A percentile compares a stretch with the other conserved stretches of the same genome.
Evolutionary conservation across 2,888 invertebrate species (phyloP).

Genomic region (Mythimna pallens): DNA sequence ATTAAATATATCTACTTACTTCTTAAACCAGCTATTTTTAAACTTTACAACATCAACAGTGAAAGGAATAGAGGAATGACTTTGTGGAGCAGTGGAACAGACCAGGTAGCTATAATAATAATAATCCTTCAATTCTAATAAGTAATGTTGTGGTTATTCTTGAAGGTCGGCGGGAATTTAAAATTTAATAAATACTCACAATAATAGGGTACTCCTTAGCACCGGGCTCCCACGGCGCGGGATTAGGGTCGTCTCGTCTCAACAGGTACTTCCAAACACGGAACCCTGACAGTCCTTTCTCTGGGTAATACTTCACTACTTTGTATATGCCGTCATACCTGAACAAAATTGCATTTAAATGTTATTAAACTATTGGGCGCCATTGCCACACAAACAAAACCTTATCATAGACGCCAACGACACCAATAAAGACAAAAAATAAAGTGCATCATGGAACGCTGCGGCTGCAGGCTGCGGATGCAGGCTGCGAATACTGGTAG

Average conservation of each 20-base stretch:
- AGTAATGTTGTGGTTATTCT: not conserved
- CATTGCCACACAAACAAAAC: not conserved
- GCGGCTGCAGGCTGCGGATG: too few species aligned
- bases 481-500: too few species aligned
- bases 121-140: too few species aligned
- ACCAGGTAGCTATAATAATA: too few species aligned
- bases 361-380: not conserved
- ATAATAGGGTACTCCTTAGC: conserved; percentile 91
- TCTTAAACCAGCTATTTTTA: too few species aligned
- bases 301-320: conserved; percentile 95
- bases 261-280: conserved; percentile 95
- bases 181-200: conserved; percentile 69
- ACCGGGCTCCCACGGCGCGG: conserved; percentile 94
- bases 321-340: conserved; percentile 97
- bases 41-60: too few species aligned
- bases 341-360: conserved; percentile 11
- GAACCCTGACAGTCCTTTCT: conserved; percentile 94
- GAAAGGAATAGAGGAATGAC: too few species aligned
- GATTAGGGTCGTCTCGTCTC: conserved; percentile 94
- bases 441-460: too few species aligned
- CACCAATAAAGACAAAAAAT: too few species aligned
- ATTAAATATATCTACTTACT: too few species aligned
- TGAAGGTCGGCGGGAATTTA: not conserved
- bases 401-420: not conserved
- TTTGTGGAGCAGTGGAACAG: too few species aligned